Conservation (phyloP, 2,797 vertebrate genomes). For the Enteromius anoplus region DNA sequence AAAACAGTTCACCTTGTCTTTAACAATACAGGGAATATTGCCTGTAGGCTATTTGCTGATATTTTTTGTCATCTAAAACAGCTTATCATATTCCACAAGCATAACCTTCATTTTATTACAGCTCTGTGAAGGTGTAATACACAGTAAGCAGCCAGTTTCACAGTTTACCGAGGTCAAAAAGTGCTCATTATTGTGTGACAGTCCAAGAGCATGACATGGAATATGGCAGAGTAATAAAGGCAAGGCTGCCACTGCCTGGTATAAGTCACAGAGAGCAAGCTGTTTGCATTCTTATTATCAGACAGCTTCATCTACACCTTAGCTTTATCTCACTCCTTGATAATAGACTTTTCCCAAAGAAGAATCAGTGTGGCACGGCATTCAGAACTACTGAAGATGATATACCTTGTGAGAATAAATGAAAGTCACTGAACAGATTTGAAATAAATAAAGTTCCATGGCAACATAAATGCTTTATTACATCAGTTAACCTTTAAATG, state of each 20-base stretch:
- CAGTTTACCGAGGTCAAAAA: constrained; percentile 24
- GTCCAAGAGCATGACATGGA: constrained; percentile 12
- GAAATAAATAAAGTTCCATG: constrained; percentile 20
- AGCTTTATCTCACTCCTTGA: constrained; percentile 8
- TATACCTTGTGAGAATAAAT: constrained; percentile 25
- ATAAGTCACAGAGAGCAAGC: constrained; percentile 14
- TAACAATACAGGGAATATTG: background rate
- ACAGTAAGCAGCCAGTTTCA: background rate
- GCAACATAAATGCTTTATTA: constrained; percentile 19
- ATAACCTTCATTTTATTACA: constrained; percentile 4
- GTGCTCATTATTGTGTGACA: constrained; percentile 8
- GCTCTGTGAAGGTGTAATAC: background rate
- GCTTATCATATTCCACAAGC: constrained; percentile 7
- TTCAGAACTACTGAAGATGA: constrained; percentile 8
- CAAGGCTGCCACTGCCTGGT: constrained; percentile 14
- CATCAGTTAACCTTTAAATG: constrained; percentile 24
- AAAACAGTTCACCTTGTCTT: background rate
- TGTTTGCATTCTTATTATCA: constrained; percentile 39
- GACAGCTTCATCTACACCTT: constrained; percentile 32
- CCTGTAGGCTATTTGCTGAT: background rate
- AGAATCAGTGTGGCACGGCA: background rate
- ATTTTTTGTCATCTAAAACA: background rate
- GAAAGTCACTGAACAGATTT: constrained; percentile 21
- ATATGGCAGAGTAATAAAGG: constrained; percentile 27
- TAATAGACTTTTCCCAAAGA: constrained; percentile 11